Percentiles rank a stretch among this genome's conserved stretches.
These are phyloP conservation scores for Oscarella lobularis DNA, from an alignment of 37 sponge, comb jelly and placozoan genomes.

Conservation along the genomic window DNA sequence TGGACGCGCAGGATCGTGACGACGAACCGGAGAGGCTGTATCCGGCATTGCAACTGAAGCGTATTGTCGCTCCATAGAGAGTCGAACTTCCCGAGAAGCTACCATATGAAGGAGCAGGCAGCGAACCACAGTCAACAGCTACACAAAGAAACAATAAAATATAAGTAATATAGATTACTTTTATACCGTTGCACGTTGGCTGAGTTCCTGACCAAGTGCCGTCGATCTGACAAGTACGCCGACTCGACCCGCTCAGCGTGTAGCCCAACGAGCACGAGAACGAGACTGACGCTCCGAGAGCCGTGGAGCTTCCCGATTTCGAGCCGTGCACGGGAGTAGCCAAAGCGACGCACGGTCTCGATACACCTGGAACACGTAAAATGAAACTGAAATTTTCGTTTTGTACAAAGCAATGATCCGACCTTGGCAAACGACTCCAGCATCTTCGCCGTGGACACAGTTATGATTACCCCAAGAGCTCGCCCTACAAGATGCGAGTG, in stretches of 20 bases:
- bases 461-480: constrained; percentile 2
- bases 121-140: background rate
- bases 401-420: too few species aligned
- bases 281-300: background rate
- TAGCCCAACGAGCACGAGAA: background rate
- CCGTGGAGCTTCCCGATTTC: background rate
- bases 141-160: background rate
- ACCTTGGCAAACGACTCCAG: constrained; percentile 61
- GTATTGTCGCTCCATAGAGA: background rate
- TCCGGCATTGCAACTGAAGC: background rate
- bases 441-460: constrained; percentile 55
- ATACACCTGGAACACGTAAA: too few species aligned
- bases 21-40: background rate
- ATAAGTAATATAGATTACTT: background rate
- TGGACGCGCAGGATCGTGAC: background rate
- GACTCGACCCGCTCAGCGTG: background rate
- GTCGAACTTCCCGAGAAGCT: background rate
- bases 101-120: background rate
- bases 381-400: too few species aligned
- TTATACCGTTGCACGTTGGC: background rate
- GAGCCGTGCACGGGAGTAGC: background rate
- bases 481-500: too few species aligned
- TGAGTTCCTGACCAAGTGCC: background rate
- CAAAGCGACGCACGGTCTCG: too few species aligned
- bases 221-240: background rate